These are phyloP conservation scores for Eumerus sabulonum DNA, from an alignment of 2,888 invertebrate species.

Conservation along the genomic window DNA sequence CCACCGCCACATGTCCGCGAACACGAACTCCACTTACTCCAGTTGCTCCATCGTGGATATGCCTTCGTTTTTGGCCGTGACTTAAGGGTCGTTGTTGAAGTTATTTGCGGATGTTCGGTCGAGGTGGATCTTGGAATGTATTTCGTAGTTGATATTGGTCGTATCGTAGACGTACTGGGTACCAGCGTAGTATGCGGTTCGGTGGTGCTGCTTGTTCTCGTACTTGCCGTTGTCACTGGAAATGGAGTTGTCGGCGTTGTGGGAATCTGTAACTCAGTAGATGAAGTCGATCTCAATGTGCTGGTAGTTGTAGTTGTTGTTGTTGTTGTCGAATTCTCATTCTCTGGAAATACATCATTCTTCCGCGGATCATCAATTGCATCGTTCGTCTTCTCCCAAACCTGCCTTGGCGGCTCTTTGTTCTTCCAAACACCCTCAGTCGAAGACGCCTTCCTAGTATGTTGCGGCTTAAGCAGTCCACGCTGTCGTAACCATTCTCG, in stretches of 20 bases:
- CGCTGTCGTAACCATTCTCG: constrained; percentile 77
- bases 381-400: constrained; percentile 55
- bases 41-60: constrained; percentile 86
- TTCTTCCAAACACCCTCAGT: constrained; percentile 50
- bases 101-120: constrained; percentile 15
- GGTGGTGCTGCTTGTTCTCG: constrained; percentile 28
- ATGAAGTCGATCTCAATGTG: constrained; percentile 16
- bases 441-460: constrained; percentile 30
- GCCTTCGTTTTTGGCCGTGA: constrained; percentile 71
- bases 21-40: constrained; percentile 89
- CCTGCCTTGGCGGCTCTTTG: constrained; percentile 66
- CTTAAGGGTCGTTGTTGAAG: constrained; percentile 70
- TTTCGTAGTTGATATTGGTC: constrained; percentile 51
- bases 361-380: constrained; percentile 69
- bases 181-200: not conserved
- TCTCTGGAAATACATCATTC: constrained; percentile 76
- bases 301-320: constrained; percentile 16
- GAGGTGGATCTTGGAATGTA: constrained; percentile 36
- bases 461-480: constrained; percentile 70
- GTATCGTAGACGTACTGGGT: constrained; percentile 37
- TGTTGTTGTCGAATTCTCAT: constrained; percentile 71
- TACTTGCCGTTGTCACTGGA: constrained; percentile 46
- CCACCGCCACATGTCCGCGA: constrained; percentile 92
- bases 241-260: constrained; percentile 22
- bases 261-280: constrained; percentile 34